Evolutionary conservation across 2,797 vertebrate species (phyloP).

Genomic region (Poecilia wingei): DNA sequence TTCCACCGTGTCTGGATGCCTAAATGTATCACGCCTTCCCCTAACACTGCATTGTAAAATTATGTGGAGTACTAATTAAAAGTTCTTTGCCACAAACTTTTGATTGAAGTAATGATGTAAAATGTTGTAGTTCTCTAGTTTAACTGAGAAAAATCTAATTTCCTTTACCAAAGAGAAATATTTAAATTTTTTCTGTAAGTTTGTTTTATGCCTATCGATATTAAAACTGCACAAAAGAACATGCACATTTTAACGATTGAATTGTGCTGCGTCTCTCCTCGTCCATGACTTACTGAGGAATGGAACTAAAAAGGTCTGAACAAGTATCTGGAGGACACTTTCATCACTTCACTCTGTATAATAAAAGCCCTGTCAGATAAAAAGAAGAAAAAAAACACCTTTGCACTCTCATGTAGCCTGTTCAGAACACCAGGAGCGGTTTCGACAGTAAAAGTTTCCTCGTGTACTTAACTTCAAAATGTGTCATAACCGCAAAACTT

Average conservation of each 20-base stretch:
- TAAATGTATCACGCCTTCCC: not conserved
- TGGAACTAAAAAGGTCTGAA: not conserved
- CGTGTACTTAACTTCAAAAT: conserved; percentile 39
- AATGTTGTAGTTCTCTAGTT: not conserved
- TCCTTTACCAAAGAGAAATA: not conserved
- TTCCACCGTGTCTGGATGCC: not conserved
- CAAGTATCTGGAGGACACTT: not conserved
- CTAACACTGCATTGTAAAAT: not conserved
- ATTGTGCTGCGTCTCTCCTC: not conserved
- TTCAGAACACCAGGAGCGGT: conserved; percentile 8
- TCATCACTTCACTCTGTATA: not conserved
- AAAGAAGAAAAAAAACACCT: not conserved
- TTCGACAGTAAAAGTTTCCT: conserved; percentile 19
- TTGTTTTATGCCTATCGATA: not conserved
- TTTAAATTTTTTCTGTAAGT: not conserved
- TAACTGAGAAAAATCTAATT: not conserved
- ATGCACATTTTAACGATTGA: not conserved
- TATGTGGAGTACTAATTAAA: not conserved
- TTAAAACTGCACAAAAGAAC: not conserved
- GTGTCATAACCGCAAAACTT: conserved; percentile 30
- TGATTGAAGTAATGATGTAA: not conserved
- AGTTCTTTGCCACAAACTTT: not conserved
- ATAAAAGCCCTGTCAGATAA: not conserved
- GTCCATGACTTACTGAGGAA: not conserved
- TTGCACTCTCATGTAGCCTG: not conserved